A percentile compares a stretch with the other conserved stretches of the same genome.
These are phyloP conservation scores for Formica selysi DNA, from an alignment of 1,140 invertebrate species.

Conservation along the genomic window DNA sequence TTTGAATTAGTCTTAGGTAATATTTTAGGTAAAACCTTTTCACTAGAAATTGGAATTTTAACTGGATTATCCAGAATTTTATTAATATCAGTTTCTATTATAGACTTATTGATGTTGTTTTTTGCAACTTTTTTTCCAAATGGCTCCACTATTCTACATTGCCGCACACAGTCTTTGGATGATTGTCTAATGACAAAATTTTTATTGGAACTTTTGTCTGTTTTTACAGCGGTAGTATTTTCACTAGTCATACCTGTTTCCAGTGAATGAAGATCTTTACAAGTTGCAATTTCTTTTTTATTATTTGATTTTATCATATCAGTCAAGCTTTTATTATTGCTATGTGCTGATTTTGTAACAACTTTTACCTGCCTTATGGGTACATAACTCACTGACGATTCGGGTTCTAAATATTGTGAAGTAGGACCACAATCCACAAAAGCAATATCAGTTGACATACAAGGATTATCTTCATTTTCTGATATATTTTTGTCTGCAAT, in stretches of 20 bases:
- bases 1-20: constrained; percentile 42
- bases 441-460: constrained; percentile 76
- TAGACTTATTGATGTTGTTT: constrained; percentile 3
- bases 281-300: not conserved
- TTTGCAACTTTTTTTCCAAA: constrained; percentile 10
- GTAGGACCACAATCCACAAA: constrained; percentile 81
- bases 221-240: constrained; percentile 12
- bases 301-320: not conserved
- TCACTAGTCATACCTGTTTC: constrained; percentile 9
- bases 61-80: not conserved
- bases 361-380: not conserved
- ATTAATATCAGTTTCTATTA: not conserved
- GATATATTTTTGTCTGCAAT: constrained; percentile 40
- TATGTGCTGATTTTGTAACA: not conserved
- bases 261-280: not conserved
- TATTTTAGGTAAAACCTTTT: not conserved
- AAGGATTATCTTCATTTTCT: constrained; percentile 71
- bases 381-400: not conserved
- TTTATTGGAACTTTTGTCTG: constrained; percentile 7
- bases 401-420: constrained; percentile 47
- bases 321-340: not conserved
- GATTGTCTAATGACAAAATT: not conserved
- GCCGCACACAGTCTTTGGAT: not conserved
- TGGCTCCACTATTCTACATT: not conserved
- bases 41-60: not conserved